These are phyloP conservation scores for Hemitrygon akajei DNA, from an alignment of 2,797 vertebrate genomes.

Conservation along the genomic window DNA sequence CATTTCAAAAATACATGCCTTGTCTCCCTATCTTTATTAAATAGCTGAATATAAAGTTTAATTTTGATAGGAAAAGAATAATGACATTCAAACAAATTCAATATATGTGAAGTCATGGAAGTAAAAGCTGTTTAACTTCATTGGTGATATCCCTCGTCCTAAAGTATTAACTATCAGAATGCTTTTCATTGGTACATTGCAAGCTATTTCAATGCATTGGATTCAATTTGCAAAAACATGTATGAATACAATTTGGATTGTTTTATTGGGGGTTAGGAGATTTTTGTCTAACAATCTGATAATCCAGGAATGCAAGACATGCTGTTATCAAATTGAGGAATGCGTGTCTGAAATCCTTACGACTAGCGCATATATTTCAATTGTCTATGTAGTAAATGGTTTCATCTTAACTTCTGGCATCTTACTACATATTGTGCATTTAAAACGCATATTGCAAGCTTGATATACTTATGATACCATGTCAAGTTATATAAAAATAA, in stretches of 20 bases:
- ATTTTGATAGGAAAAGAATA: neutral
- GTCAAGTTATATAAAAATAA: neutral
- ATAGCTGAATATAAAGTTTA: neutral
- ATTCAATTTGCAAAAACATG: neutral
- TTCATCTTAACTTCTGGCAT: neutral
- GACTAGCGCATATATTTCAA: neutral
- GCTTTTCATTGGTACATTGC: too few species aligned
- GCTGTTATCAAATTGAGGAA: neutral
- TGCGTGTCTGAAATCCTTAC: neutral
- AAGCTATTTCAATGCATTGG: neutral
- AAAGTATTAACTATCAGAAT: neutral
- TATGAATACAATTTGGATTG: neutral
- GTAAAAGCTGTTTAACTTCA: neutral
- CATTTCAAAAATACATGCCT: too few species aligned
- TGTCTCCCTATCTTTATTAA: neutral
- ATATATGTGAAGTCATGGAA: too few species aligned
- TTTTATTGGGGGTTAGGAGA: neutral
- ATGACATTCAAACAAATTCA: neutral
- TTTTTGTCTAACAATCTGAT: neutral
- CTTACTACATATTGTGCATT: neutral
- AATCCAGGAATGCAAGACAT: neutral
- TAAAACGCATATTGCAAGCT: neutral
- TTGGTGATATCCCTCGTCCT: neutral
- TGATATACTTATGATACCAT: neutral
- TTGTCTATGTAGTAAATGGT: neutral